Conservation (phyloP, 1,140 invertebrate genomes). For the Aricia agestis region DNA sequence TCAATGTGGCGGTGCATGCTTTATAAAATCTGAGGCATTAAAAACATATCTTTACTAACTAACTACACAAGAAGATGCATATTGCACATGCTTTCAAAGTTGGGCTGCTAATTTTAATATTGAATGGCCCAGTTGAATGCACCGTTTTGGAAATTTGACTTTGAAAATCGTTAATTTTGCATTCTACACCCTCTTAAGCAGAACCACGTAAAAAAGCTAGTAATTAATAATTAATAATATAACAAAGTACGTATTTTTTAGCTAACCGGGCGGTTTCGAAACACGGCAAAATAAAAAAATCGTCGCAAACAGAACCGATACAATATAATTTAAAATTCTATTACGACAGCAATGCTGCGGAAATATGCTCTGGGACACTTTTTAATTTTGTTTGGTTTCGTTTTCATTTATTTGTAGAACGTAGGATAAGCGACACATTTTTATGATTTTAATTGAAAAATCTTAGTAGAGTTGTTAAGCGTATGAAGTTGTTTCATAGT, state of each 20-base stretch:
- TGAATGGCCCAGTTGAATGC: too few relatives aligned
- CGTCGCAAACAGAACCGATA: background rate
- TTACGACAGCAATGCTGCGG: background rate
- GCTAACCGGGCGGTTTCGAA: background rate
- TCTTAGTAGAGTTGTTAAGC: background rate
- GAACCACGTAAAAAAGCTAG: too few relatives aligned
- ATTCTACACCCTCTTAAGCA: too few relatives aligned
- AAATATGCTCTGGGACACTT: background rate
- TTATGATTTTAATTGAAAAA: background rate
- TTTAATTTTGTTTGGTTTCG: background rate
- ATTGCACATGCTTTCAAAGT: too few relatives aligned
- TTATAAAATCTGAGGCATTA: too few relatives aligned
- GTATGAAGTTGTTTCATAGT: background rate
- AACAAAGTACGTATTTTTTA: background rate
- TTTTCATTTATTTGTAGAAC: background rate
- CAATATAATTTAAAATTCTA: constrained; percentile 4
- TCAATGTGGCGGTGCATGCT: too few relatives aligned
- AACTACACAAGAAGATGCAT: too few relatives aligned
- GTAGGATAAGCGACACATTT: background rate
- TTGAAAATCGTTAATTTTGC: too few relatives aligned
- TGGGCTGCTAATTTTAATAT: too few relatives aligned
- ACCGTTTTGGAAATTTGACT: too few relatives aligned
- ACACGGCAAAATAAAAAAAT: background rate
- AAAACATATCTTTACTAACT: too few relatives aligned
- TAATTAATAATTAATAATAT: too few relatives aligned